Percentiles rank a stretch among this genome's conserved stretches.
These are phyloP conservation scores for Acronicta alni DNA, from an alignment of 2,888 invertebrate genomes.

Conservation along the genomic window DNA sequence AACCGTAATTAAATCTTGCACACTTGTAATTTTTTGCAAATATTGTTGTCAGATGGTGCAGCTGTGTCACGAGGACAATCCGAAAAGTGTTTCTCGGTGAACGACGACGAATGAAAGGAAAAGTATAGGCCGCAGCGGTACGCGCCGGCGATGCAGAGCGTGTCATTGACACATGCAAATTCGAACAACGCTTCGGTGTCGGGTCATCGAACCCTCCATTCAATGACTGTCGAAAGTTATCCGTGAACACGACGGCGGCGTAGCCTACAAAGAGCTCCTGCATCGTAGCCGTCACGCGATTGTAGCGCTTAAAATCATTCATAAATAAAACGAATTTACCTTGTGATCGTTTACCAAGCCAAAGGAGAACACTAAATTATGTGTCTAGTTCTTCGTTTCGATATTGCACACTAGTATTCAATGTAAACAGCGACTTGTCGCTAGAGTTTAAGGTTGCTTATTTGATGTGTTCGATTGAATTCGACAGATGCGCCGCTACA, in stretches of 20 bases:
- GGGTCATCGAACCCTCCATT: slow-evolving; percentile 86
- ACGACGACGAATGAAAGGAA: slow-evolving; percentile 82
- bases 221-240: slow-evolving; percentile 88
- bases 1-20: slow-evolving; percentile 22
- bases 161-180: slow-evolving; percentile 89
- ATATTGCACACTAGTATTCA: slow-evolving; percentile 60
- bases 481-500: slow-evolving; percentile 72
- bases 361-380: slow-evolving; percentile 72
- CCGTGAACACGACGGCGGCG: slow-evolving; percentile 72
- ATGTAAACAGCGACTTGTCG: slow-evolving; percentile 64
- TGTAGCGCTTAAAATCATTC: slow-evolving; percentile 70
- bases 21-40: slow-evolving; percentile 18
- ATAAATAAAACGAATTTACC: slow-evolving; percentile 74
- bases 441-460: slow-evolving; percentile 66
- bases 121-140: slow-evolving; percentile 79
- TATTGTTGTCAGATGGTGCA: slow-evolving; percentile 43
- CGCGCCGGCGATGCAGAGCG: slow-evolving; percentile 73
- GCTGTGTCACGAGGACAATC: slow-evolving; percentile 83
- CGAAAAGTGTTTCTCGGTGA: slow-evolving; percentile 81
- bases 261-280: slow-evolving; percentile 75
- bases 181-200: slow-evolving; percentile 79
- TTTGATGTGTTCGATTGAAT: slow-evolving; percentile 62
- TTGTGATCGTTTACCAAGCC: slow-evolving; percentile 64
- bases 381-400: slow-evolving; percentile 71
- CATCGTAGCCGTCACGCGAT: slow-evolving; percentile 65